These are phyloP conservation scores for Boleophthalmus pectinirostris DNA, from an alignment of 2,113 vertebrate species.

Conservation along the genomic window DNA sequence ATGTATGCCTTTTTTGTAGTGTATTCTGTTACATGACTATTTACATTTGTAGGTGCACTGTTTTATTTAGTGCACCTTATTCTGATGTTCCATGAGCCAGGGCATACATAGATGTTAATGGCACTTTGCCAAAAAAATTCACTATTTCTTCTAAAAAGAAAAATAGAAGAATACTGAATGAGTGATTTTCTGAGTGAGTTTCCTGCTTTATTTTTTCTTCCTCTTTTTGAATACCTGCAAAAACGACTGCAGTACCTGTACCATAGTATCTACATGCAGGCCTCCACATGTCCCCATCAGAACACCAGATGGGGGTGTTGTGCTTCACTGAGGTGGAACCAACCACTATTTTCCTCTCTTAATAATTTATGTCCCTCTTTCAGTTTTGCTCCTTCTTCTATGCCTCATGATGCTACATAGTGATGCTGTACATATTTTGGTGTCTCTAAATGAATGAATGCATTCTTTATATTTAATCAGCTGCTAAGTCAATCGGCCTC, in stretches of 20 bases:
- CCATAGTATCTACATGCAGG: not conserved
- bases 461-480: not conserved
- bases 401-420: not conserved
- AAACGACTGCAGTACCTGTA: not conserved
- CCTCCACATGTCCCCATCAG: not conserved
- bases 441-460: not conserved
- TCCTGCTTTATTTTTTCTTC: too few species aligned
- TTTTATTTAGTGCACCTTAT: too few species aligned
- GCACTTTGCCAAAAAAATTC: not conserved
- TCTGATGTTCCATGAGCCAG: not conserved
- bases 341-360: not conserved
- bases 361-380: constrained; percentile 1
- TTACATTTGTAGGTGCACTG: too few species aligned
- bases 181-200: too few species aligned
- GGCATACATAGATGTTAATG: not conserved
- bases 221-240: too few species aligned
- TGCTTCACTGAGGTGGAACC: constrained; percentile 17
- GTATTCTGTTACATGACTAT: too few species aligned
- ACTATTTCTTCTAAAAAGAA: not conserved
- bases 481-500: not conserved
- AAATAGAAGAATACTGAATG: too few species aligned
- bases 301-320: constrained; percentile 38
- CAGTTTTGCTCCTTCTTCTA: not conserved
- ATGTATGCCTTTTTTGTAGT: not conserved
- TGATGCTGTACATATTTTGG: not conserved